Evolutionary conservation across 2,113 vertebrate genomes (phyloP).

Genomic region (Cheilinus undulatus): DNA sequence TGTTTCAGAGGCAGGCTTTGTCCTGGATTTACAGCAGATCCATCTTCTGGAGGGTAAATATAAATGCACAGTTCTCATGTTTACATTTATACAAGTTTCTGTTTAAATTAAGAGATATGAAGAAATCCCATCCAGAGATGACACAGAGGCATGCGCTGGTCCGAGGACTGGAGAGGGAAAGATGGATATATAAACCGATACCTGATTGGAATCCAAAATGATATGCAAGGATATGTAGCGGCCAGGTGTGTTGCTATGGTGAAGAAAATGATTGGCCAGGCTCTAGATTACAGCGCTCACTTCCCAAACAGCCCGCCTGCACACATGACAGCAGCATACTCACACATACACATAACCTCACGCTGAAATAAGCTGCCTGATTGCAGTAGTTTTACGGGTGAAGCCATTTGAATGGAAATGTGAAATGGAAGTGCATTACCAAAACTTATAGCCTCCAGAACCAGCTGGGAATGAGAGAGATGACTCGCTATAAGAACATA

Average conservation of each 20-base stretch:
- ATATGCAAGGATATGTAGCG: slow-evolving; percentile 59
- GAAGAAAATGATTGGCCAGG: slow-evolving; percentile 67
- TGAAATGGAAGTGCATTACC: slow-evolving; percentile 70
- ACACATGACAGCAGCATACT: slow-evolving; percentile 24
- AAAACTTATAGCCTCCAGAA: slow-evolving; percentile 59
- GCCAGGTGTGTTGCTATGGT: slow-evolving; percentile 79
- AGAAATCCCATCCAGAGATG: slow-evolving; percentile 4
- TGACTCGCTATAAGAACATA: slow-evolving; percentile 44
- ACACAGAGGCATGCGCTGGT: neutral
- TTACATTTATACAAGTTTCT: too few relatives aligned
- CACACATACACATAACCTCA: slow-evolving; percentile 32
- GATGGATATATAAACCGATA: slow-evolving; percentile 16
- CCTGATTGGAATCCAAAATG: slow-evolving; percentile 21
- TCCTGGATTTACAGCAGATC: slow-evolving; percentile 33
- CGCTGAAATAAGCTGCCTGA: slow-evolving; percentile 74
- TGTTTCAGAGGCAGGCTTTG: slow-evolving; percentile 44
- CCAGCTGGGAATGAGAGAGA: slow-evolving; percentile 68
- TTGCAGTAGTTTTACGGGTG: slow-evolving; percentile 72
- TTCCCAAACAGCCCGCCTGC: slow-evolving; percentile 56
- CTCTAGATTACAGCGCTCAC: slow-evolving; percentile 61
- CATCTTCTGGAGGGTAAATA: too few relatives aligned
- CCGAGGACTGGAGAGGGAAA: slow-evolving; percentile 10
- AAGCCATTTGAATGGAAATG: slow-evolving; percentile 81
- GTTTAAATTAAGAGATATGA: neutral
- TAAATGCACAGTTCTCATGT: neutral